Base-by-base conservation (phyloP, 2,797 vertebrate genomes). In the Eulemur coronatus region DNA sequence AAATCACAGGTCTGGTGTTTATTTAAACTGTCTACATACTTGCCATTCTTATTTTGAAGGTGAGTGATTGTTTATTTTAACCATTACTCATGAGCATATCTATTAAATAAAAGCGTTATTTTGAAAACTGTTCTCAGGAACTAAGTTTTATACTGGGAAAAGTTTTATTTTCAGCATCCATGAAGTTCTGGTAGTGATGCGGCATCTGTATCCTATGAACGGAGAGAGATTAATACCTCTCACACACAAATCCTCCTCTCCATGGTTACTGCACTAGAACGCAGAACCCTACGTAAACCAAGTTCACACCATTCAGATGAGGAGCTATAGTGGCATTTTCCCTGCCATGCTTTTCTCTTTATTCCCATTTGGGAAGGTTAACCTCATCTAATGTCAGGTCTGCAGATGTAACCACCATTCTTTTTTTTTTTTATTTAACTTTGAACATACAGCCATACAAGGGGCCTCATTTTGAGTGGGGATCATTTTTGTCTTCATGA, bases 71-170 rank as follows among this genome's bases (percentile, higher is more conserved):
- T 90, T 90, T 78, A 35, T 89, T 75, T 46, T 46, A 85, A 38
- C 20, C 33, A 65, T 75, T 86, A 90, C 65, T 91, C 28, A 18
- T n/a, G 41, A 95, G 35, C 13, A 28, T 81, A 28, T 24, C 38
- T n/a, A 7, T 92, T 81, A 94, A 33, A 84, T 84, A 92, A 94
- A 97, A 93, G 43, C 43, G 4, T 75, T 55, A 26, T 61, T 85
- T 84, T 80, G 33, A 82, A 85, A 94, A 79, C 43, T 61, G 18
- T 79, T 55, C 33, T 73, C 63, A n/a, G 3, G 38, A 38, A 57
- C 55, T 26, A 90, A 95, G 85, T 76, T 88, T 94, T 69, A 84
- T 46, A 43, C 5, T 61, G 59, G 18, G 20, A 18, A 85, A 75
- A 91, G 18, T 92, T 89, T 94, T 93, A 59, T 70, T 65, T 18